Conservation (phyloP, 2,797 vertebrate species). For the Xyrichtys novacula region DNA sequence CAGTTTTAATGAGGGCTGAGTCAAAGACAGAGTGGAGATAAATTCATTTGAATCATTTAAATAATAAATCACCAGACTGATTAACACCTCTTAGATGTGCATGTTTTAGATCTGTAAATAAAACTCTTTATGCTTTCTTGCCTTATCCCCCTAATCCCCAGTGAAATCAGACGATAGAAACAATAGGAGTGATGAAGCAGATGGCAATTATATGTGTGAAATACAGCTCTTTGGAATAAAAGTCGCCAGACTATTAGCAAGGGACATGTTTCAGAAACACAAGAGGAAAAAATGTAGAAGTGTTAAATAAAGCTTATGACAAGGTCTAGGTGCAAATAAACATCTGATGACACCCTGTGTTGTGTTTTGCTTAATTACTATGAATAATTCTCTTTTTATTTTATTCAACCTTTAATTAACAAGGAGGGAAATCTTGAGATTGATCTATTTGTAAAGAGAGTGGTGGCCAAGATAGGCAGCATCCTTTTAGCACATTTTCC, state of each 20-base stretch:
- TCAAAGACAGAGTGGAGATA: no score
- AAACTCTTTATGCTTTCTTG: background rate
- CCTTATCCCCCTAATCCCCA: conserved; percentile 17
- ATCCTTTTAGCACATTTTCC: no score
- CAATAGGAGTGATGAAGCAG: conserved; percentile 40
- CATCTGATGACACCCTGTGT: background rate
- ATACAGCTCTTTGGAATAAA: conserved; percentile 41
- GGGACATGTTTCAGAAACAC: conserved; percentile 19
- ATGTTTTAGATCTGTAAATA: conserved; percentile 1
- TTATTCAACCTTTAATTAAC: background rate
- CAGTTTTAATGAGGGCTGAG: no score
- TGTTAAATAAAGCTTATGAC: conserved; percentile 4
- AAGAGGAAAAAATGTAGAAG: background rate
- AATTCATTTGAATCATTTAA: no score
- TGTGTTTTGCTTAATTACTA: background rate
- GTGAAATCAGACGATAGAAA: conserved; percentile 26
- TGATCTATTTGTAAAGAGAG: no score
- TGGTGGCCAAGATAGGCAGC: no score
- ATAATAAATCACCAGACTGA: background rate
- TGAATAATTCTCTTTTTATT: background rate
- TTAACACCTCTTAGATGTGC: background rate
- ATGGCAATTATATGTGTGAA: conserved; percentile 58
- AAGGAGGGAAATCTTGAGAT: no score
- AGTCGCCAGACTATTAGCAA: conserved; percentile 21
- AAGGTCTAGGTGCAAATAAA: conserved; percentile 23